Percentiles rank a stretch among this genome's conserved stretches.
These are phyloP conservation scores for Pangasianodon hypophthalmus DNA, from an alignment of 2,113 vertebrate genomes.

Conservation along the genomic window DNA sequence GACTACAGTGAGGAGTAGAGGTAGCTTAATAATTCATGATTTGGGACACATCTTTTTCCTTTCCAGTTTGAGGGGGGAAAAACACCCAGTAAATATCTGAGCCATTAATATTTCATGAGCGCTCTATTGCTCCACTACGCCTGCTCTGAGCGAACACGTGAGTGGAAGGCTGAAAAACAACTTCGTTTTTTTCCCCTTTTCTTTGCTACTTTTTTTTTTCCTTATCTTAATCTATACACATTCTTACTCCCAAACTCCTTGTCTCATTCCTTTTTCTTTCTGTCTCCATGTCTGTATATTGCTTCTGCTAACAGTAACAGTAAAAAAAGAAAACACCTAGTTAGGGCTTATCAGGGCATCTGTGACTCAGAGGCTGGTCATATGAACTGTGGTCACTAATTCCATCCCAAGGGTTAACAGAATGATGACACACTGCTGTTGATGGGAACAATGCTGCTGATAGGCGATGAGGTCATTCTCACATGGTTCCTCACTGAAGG, in stretches of 20 bases:
- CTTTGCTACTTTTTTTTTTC: neutral
- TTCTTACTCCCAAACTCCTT: slow-evolving; percentile 1
- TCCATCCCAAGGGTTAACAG: slow-evolving; percentile 43
- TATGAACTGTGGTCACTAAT: slow-evolving; percentile 29
- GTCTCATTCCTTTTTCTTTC: neutral
- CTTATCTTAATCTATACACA: slow-evolving; percentile 4
- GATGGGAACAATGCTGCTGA: slow-evolving; percentile 41
- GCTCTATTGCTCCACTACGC: slow-evolving; percentile 53
- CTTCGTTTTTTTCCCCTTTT: neutral
- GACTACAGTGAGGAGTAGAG: slow-evolving; percentile 44
- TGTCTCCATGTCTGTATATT: neutral
- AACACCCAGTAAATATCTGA: slow-evolving; percentile 55
- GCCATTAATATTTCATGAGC: slow-evolving; percentile 57
- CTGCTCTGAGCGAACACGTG: slow-evolving; percentile 26
- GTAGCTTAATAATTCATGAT: slow-evolving; percentile 57
- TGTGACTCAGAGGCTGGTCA: slow-evolving; percentile 37
- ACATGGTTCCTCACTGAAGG: slow-evolving; percentile 44
- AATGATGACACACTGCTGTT: slow-evolving; percentile 46
- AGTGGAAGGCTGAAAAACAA: slow-evolving; percentile 37
- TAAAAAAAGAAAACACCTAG: slow-evolving; percentile 17
- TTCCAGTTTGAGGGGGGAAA: slow-evolving; percentile 39
- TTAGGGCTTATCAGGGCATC: slow-evolving; percentile 30
- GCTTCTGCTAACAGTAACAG: slow-evolving; percentile 3
- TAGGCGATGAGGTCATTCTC: slow-evolving; percentile 50
- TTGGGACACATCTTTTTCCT: slow-evolving; percentile 54